These are phyloP conservation scores for Sarcophaga bullata DNA, from an alignment of 1,140 invertebrate species.

Conservation along the genomic window DNA sequence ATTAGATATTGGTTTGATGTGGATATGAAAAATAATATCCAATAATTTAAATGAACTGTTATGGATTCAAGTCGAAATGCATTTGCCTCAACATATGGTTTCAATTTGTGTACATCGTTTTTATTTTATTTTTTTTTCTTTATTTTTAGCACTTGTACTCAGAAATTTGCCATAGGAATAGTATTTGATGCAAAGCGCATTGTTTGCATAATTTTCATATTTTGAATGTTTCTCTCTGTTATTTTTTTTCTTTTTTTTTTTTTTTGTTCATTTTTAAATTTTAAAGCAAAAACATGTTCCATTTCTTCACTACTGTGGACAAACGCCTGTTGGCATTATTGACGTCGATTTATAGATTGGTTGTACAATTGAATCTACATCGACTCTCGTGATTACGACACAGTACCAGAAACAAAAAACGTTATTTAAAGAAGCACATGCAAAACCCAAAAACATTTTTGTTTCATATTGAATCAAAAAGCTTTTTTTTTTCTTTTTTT, in stretches of 20 bases:
- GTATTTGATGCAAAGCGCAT: not conserved
- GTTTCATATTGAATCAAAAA: not conserved
- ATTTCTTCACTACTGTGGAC: not conserved
- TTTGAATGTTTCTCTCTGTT: not conserved
- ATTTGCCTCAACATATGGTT: not conserved
- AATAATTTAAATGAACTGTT: not conserved
- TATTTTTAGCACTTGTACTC: no score
- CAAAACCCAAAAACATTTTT: not conserved
- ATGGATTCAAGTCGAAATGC: not conserved
- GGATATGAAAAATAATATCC: not conserved
- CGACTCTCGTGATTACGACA: not conserved
- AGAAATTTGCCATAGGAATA: not conserved
- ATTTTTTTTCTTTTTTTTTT: not conserved
- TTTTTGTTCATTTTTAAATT: no score
- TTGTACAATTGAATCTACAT: not conserved
- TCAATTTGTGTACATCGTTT: not conserved
- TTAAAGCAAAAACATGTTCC: not conserved
- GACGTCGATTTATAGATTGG: not conserved
- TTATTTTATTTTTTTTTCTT: not conserved
- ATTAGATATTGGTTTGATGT: no score
- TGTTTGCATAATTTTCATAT: conserved; percentile 10
- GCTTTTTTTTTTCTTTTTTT: not conserved
- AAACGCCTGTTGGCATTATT: conserved; percentile 9
- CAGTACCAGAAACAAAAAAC: not conserved
- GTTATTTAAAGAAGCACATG: not conserved